Conservation (phyloP, 2,888 invertebrate species). For the Pristionchus mayeri region DNA sequence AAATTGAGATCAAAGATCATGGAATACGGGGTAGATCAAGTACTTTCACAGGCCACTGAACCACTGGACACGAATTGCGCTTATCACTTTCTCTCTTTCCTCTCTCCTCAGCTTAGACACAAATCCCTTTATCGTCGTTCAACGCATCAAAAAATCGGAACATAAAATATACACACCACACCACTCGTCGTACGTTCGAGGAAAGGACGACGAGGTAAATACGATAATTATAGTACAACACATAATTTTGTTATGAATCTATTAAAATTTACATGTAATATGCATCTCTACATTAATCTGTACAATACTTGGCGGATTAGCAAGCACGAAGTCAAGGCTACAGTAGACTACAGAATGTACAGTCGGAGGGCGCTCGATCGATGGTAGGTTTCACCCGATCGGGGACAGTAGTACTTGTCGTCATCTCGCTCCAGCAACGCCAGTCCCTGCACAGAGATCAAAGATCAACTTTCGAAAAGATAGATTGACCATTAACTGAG, state of each 20-base stretch:
- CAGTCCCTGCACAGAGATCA: constrained; percentile 27
- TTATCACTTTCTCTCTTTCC: neutral
- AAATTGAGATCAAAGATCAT: neutral
- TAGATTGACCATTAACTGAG: too few relatives aligned
- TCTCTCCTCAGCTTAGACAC: constrained; percentile 17
- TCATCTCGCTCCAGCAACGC: neutral
- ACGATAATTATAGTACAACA: neutral
- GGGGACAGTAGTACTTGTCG: constrained; percentile 11
- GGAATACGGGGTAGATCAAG: neutral
- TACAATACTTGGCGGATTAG: neutral
- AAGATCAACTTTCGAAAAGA: too few relatives aligned
- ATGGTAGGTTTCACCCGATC: neutral
- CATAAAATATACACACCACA: constrained; percentile 20
- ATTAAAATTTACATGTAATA: too few relatives aligned
- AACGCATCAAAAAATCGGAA: neutral
- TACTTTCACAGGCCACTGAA: neutral
- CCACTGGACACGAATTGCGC: neutral
- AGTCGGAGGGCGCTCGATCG: neutral
- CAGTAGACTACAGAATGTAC: constrained; percentile 19
- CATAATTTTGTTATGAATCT: too few relatives aligned
- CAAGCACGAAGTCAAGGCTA: neutral
- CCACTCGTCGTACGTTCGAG: neutral
- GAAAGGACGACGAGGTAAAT: neutral
- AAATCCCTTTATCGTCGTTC: constrained; percentile 30
- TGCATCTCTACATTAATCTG: neutral